Evolutionary conservation across 2,113 vertebrate genomes (phyloP).

Genomic region (Podarcis cretensis): DNA sequence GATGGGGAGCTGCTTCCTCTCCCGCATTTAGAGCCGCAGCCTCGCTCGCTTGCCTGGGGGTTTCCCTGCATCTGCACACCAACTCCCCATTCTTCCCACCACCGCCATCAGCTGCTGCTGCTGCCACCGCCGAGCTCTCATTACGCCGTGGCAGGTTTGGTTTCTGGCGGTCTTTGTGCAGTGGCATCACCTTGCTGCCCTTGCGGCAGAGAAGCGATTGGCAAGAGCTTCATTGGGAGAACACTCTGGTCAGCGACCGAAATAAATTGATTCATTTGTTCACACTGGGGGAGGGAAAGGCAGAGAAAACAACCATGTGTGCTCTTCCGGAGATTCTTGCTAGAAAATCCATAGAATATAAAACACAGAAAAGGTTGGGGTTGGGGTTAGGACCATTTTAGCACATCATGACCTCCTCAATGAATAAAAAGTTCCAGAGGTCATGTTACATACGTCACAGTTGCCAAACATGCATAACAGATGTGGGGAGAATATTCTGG

Average conservation of each 20-base stretch:
- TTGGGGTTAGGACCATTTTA: too few species aligned
- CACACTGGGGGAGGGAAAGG: neutral
- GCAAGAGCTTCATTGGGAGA: neutral
- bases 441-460: too few species aligned
- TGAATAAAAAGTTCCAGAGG: too few species aligned
- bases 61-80: constrained; percentile 2
- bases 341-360: too few species aligned
- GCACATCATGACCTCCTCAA: too few species aligned
- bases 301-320: neutral
- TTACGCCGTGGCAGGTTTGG: constrained; percentile 47
- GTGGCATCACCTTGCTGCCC: neutral
- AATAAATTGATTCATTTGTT: too few species aligned
- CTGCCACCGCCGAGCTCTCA: constrained; percentile 6
- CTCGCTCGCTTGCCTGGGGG: neutral
- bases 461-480: too few species aligned
- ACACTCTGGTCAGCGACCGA: too few species aligned
- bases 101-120: too few species aligned
- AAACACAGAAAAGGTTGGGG: too few species aligned
- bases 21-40: neutral
- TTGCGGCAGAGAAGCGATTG: neutral
- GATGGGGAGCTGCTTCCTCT: neutral
- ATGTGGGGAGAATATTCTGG: too few species aligned
- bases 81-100: constrained; percentile 32
- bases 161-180: constrained; percentile 48
- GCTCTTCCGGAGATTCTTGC: neutral